phyloP scores from a whole-genome alignment of 92 coral and sea anemone genomes.

The Epizoanthus ramosus region DNA sequence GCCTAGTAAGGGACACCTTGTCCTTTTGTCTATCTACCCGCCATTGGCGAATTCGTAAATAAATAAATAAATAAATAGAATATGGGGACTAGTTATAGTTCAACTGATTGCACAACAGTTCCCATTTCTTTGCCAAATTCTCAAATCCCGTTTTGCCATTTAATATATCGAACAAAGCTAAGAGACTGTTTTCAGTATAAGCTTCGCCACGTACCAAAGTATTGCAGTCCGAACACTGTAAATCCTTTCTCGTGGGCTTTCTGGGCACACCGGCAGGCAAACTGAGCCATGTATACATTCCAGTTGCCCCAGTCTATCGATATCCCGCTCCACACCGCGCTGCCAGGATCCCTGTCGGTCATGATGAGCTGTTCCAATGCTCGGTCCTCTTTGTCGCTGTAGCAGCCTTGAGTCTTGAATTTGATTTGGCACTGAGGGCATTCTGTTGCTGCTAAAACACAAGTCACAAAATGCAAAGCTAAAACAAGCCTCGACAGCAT shows the following conservation, averaged over 20 bases:
- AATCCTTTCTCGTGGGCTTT: conserved; percentile 16
- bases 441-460: conserved; percentile 4
- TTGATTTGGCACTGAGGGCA: conserved; percentile 14
- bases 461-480: too few relatives aligned
- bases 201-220: conserved; percentile 12
- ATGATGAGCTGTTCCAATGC: conserved; percentile 12
- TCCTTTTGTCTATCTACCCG: too few relatives aligned
- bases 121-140: too few relatives aligned
- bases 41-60: too few relatives aligned
- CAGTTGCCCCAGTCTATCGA: conserved; percentile 24
- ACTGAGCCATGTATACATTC: conserved; percentile 24
- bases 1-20: too few relatives aligned
- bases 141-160: too few relatives aligned
- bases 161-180: too few relatives aligned
- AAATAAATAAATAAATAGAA: too few relatives aligned
- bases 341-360: conserved; percentile 20
- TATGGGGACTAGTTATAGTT: too few relatives aligned
- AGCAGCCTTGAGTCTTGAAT: conserved; percentile 36
- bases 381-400: conserved; percentile 14
- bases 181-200: too few relatives aligned
- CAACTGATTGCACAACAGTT: too few relatives aligned
- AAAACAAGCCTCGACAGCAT: too few relatives aligned
- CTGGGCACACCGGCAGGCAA: conserved; percentile 27
- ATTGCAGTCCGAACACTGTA: conserved; percentile 28
- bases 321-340: conserved; percentile 11